Evolutionary conservation across 2,888 invertebrate genomes (phyloP), one percentile per base, ranked within the genome.

Genomic region (Octodonta nipae): DNA sequence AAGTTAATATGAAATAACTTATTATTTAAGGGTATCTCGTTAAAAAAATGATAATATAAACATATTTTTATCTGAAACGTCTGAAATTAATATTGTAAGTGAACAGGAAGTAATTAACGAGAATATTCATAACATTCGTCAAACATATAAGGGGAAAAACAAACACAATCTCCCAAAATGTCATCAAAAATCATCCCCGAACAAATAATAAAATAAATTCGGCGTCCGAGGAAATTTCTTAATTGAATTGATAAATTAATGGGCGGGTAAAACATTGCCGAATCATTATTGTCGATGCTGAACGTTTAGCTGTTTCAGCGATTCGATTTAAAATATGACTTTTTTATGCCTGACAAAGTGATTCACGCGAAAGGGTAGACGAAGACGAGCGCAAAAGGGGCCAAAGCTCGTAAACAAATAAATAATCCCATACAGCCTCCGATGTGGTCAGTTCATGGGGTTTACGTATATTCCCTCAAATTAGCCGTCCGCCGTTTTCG

Each of bases 341-440:
- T 41, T 44, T 45, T 47, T 47, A 46, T 45, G 42, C 45, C 40
- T 40, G 40, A 44, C 41, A 38, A 45, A 46, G 41, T 44, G 45
- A 45, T 45, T 47, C 44, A 42, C 46, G 40, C 44, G 37, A 40
- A 34, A 46, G 42, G 45, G 44, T 41, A 41, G 40, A 46, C 38
- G 42, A 44, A 46, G 45, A 47, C 35, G 41, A 36, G 41, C n/a
- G n/a, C 34, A 36, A 34, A 36, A 38, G 43, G 40, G 40, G 34
- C 37, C 36, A 32, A 31, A 39, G 40, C 43, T 42, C 40, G 47
- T 46, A 49, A 49, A 49, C 49, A 49, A 47, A 49, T 47, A 49
- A 49, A 49, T 49, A 48, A 45, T 41, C 42, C 43, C 37, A 38
- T 25, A n/a, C 25, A 13, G 8, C 36, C 43, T 42, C 42, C 30